These are phyloP conservation scores for Pyrocoelia pectoralis DNA, from an alignment of 2,888 invertebrate species.

Conservation along the genomic window DNA sequence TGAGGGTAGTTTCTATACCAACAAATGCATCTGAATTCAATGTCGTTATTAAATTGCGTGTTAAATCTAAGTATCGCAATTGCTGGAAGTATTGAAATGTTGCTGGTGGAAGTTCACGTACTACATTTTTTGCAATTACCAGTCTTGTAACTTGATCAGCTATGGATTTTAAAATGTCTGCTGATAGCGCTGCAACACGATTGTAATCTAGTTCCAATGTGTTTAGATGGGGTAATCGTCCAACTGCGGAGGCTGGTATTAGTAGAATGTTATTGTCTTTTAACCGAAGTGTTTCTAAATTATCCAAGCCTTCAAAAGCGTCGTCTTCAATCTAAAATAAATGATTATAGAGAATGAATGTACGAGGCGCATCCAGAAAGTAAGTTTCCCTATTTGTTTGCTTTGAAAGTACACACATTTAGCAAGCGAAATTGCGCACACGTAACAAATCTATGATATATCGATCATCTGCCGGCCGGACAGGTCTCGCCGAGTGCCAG, in stretches of 20 bases:
- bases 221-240: constrained; percentile 76
- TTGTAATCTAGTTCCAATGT: constrained; percentile 85
- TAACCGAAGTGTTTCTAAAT: constrained; percentile 77
- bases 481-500: no score
- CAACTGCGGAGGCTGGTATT: constrained; percentile 84
- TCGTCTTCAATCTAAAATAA: constrained; percentile 82
- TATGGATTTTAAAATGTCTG: constrained; percentile 77
- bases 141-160: constrained; percentile 74
- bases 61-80: constrained; percentile 76
- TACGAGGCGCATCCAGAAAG: no score
- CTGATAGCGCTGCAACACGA: constrained; percentile 84
- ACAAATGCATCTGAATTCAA: constrained; percentile 78
- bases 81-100: constrained; percentile 82
- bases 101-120: constrained; percentile 82
- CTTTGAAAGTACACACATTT: no score
- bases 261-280: constrained; percentile 89
- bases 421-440: no score
- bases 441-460: no score
- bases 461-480: no score
- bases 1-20: constrained; percentile 77
- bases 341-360: constrained; percentile 16
- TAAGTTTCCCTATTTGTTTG: no score
- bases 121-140: constrained; percentile 83
- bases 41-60: constrained; percentile 78
- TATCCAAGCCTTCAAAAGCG: constrained; percentile 83